A percentile compares a stretch with the other conserved stretches of the same genome.
These are phyloP conservation scores for Uropsilus gracilis DNA, from an alignment of 2,113 vertebrate genomes.

Conservation along the genomic window DNA sequence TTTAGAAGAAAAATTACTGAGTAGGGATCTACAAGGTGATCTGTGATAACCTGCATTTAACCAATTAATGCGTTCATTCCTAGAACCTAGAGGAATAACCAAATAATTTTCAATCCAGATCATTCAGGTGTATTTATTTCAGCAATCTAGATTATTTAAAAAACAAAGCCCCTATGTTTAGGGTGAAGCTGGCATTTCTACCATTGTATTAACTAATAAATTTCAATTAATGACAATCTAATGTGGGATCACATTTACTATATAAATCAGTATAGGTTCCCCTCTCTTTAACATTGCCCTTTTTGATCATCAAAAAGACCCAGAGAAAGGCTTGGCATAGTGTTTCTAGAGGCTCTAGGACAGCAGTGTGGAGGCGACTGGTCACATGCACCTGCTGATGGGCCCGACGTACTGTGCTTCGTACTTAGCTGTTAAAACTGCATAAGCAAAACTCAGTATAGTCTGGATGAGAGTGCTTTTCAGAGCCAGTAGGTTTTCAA, in stretches of 20 bases:
- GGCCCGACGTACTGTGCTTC: not conserved
- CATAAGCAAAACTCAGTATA: not conserved
- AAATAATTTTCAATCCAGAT: not conserved
- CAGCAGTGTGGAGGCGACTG: not conserved
- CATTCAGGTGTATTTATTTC: not conserved
- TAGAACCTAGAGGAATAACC: not conserved
- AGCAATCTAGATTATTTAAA: not conserved
- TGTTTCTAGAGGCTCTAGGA: not conserved
- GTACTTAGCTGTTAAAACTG: not conserved
- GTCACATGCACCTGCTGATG: not conserved
- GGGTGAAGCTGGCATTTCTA: not conserved
- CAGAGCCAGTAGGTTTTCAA: not conserved
- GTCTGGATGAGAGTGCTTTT: constrained; percentile 15
- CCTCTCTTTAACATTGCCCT: not conserved
- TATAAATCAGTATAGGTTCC: not conserved
- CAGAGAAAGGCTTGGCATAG: not conserved
- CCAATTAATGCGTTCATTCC: not conserved
- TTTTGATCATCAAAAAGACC: not conserved
- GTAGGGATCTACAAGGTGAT: not conserved
- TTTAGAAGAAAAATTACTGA: not conserved
- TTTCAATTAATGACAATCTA: not conserved
- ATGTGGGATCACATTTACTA: no score
- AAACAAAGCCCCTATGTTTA: not conserved
- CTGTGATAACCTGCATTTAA: not conserved
- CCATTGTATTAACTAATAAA: not conserved